A percentile compares a stretch with the other conserved stretches of the same genome.
Evolutionary conservation across 2,113 vertebrate species (phyloP).

Genomic region (Erythrocercus mccallii): DNA sequence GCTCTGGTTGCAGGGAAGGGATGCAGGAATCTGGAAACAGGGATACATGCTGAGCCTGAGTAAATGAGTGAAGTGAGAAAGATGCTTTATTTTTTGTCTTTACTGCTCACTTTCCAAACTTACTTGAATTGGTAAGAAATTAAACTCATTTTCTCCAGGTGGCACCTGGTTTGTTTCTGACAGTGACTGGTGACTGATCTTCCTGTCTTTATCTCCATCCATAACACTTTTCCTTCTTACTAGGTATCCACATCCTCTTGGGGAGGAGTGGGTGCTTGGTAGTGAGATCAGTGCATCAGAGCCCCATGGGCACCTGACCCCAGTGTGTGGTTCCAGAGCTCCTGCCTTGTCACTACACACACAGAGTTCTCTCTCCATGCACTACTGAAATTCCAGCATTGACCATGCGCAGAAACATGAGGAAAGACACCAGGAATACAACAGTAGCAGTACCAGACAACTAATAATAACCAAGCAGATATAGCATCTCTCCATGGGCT

Average conservation of each 20-base stretch:
- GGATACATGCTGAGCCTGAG: neutral
- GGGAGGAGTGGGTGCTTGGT: neutral
- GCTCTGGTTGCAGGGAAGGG: accelerated
- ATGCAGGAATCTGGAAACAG: neutral
- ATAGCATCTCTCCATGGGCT: neutral
- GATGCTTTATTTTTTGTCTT: neutral
- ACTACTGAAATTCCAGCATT: neutral
- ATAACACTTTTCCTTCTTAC: neutral
- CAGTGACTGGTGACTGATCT: neutral
- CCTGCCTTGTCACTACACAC: neutral
- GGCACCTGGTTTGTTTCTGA: neutral
- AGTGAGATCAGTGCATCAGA: neutral
- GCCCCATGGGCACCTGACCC: neutral
- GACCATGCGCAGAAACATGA: neutral
- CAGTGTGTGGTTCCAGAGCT: accelerated
- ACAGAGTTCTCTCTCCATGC: accelerated
- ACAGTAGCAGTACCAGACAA: neutral
- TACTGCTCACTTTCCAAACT: neutral
- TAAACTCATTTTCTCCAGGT: neutral
- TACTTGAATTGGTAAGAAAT: neutral
- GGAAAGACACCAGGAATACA: neutral
- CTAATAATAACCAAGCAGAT: neutral
- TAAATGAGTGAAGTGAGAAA: neutral
- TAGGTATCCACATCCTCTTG: neutral
- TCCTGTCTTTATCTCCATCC: neutral